Conservation (phyloP, 1,140 invertebrate genomes). For the Bombus picipes region DNA sequence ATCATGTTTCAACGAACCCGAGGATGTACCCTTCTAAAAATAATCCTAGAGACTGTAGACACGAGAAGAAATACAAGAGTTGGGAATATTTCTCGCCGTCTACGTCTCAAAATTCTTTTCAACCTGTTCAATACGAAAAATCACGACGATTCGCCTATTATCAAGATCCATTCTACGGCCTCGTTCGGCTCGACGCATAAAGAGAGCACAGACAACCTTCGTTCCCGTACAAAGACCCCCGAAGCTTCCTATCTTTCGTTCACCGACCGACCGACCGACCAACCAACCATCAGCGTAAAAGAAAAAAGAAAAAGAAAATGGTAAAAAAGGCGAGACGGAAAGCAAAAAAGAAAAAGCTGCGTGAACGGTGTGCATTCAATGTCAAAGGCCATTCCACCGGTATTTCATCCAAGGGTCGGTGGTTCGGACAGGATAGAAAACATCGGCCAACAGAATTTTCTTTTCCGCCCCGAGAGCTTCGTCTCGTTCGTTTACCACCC, state of each 20-base stretch:
- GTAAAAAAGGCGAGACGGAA: neutral
- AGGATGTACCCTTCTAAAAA: neutral
- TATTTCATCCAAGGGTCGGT: neutral
- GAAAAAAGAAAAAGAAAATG: neutral
- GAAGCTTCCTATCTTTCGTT: neutral
- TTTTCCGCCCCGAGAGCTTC: slow-evolving; percentile 36
- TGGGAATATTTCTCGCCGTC: neutral
- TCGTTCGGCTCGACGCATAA: neutral
- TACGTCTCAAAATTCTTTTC: neutral
- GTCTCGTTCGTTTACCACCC: neutral
- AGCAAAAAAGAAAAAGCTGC: neutral
- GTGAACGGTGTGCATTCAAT: slow-evolving; percentile 12
- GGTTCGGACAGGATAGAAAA: neutral
- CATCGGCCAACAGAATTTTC: slow-evolving; percentile 25
- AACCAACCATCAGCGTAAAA: neutral
- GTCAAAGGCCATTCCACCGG: neutral
- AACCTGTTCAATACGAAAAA: neutral
- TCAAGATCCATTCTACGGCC: neutral
- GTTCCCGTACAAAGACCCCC: neutral
- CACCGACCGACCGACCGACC: neutral
- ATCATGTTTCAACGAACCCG: too few relatives aligned
- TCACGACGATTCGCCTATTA: neutral
- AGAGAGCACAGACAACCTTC: neutral
- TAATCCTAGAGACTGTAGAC: neutral
- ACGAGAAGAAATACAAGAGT: neutral